Percentiles rank a stretch among this genome's conserved stretches.
phyloP scores from a whole-genome alignment of 1,140 invertebrate genomes.

The Cylas formicarius region DNA sequence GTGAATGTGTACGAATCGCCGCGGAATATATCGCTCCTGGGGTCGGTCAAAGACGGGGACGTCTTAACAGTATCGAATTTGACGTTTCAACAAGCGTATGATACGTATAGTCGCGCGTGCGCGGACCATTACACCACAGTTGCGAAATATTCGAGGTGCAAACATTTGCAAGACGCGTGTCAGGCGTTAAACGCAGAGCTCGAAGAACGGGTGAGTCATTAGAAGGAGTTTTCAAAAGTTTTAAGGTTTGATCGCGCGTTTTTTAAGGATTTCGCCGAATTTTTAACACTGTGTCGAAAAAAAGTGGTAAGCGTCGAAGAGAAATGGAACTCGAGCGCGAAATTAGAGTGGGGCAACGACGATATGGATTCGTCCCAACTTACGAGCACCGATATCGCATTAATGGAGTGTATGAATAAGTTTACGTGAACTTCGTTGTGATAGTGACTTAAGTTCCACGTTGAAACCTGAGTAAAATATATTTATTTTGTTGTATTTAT shows the following conservation, averaged over 20 bases:
- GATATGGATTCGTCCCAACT: conserved; percentile 19
- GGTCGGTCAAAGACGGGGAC: conserved; percentile 50
- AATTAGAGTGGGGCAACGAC: not conserved
- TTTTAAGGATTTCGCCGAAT: too few relatives aligned
- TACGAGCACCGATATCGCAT: conserved; percentile 15
- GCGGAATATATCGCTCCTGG: conserved; percentile 51
- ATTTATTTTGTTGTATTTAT: too few relatives aligned
- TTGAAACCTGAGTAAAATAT: too few relatives aligned
- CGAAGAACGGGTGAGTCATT: too few relatives aligned
- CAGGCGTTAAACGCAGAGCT: too few relatives aligned
- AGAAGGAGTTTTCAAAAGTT: too few relatives aligned
- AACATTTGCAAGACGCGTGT: conserved; percentile 28
- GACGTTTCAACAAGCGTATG: conserved; percentile 17
- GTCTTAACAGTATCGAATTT: conserved; percentile 56
- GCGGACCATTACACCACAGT: conserved; percentile 32
- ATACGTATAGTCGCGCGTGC: conserved; percentile 22
- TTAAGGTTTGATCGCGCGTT: too few relatives aligned
- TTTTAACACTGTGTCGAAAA: too few relatives aligned
- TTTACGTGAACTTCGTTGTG: too few relatives aligned
- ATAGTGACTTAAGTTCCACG: too few relatives aligned
- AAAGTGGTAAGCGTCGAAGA: too few relatives aligned
- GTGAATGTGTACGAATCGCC: conserved; percentile 58
- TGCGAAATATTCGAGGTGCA: conserved; percentile 28
- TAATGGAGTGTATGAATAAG: conserved; percentile 18
- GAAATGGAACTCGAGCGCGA: too few relatives aligned